Evolutionary conservation across 2,797 vertebrate species (phyloP).

Genomic region (Scleropages formosus): DNA sequence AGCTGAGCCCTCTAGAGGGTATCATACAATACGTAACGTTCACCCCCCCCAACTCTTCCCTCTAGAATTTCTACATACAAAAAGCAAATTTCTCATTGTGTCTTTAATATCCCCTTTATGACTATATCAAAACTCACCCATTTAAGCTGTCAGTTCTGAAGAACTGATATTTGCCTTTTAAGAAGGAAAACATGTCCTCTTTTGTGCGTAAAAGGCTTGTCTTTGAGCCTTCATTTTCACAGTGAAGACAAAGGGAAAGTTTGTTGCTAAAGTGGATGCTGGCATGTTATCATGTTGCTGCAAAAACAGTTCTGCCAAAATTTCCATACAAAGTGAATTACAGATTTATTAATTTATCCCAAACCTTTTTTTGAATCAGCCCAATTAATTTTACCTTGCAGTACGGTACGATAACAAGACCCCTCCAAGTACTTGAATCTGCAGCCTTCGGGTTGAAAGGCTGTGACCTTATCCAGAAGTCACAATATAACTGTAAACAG

Average conservation of each 20-base stretch:
- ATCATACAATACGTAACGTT: neutral
- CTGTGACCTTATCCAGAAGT: too few species aligned
- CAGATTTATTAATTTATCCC: too few species aligned
- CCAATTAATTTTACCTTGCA: too few species aligned
- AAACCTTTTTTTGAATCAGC: too few species aligned
- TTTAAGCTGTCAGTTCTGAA: neutral
- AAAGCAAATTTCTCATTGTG: neutral
- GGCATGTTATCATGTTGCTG: neutral
- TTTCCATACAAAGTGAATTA: too few species aligned
- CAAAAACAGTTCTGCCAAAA: neutral
- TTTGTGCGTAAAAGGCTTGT: neutral
- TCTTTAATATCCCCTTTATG: neutral
- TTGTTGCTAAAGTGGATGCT: neutral
- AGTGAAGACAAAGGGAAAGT: neutral
- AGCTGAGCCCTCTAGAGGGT: neutral
- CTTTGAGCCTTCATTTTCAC: neutral
- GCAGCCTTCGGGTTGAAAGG: neutral
- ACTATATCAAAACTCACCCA: neutral
- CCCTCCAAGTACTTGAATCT: neutral
- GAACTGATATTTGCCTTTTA: neutral
- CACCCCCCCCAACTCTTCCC: neutral
- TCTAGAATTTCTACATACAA: neutral
- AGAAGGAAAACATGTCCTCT: neutral
- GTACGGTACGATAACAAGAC: too few species aligned
- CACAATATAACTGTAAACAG: too few species aligned